Evolutionary conservation across 1,140 invertebrate species (phyloP), one percentile per base, ranked within the genome.

Genomic region (Drosophila cardini): DNA sequence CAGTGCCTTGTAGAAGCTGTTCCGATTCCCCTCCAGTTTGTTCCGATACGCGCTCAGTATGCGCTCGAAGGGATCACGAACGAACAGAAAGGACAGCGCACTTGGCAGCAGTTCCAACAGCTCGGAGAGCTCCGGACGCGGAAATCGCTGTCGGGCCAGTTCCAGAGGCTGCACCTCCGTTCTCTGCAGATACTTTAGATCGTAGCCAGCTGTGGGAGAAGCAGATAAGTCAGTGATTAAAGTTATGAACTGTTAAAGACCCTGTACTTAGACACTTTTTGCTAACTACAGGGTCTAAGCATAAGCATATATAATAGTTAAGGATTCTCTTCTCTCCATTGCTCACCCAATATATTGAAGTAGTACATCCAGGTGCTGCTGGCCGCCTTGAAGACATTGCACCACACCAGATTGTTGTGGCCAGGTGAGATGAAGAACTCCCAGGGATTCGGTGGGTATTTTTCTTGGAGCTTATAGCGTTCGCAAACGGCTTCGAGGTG

Each of bases 41-140:
- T 98, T 98, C 69, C 96, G 94, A 92, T 97, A 98, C 9, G 97
- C 97, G 1, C 97, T 98, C 13, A 98, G 90, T 2, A 98, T 93
- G 62, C 98, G 94, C 89, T 98, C 97, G 72, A 98, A 96, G 0
- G 98, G 98, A 93, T 98, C 97, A 16, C 98, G 93, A 0, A 98
- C 97, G 71, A 98, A 96, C 16, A 98, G 93, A 61, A 98, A 95
- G 58, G 95, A 95, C 53, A 96, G 90, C 0, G 94, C 93, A 3
- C 93, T 93, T 0, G 93, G 93, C 21, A 94, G 91, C 15, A 93
- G 93, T 3, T 93, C 91, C 38, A 94, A 90, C n/a, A 95, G 78
- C 76, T 95, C 94, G 4, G 93, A 86, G 7, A 94, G 85, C 34
- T 93, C 93, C 2, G 94, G 94, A 11, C 94, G 92, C 7, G 94